These are phyloP conservation scores for Idaea biselata DNA, from an alignment of 2,888 invertebrate genomes.

Conservation along the genomic window DNA sequence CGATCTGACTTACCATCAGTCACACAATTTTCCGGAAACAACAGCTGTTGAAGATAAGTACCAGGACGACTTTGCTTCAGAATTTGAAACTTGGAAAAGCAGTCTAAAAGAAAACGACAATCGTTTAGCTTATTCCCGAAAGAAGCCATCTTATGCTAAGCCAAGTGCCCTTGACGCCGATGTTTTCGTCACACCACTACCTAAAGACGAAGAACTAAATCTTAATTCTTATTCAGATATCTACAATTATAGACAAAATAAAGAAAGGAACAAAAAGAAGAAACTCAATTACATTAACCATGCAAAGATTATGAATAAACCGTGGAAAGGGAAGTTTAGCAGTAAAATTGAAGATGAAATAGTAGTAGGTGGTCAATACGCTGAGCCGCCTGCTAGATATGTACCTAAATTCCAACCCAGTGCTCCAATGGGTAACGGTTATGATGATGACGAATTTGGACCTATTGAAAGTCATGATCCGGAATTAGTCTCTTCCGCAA, in stretches of 20 bases:
- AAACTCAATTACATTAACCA: conserved; percentile 33
- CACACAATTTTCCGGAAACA: conserved; percentile 31
- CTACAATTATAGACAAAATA: conserved; percentile 28
- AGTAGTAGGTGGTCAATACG: conserved; percentile 66
- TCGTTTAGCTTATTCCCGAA: conserved; percentile 38
- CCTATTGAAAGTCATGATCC: conserved; percentile 39
- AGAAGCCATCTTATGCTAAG: conserved; percentile 32
- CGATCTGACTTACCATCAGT: conserved; percentile 34
- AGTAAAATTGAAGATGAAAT: conserved; percentile 38
- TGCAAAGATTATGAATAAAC: conserved; percentile 36
- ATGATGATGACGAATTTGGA: conserved; percentile 41
- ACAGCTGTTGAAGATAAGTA: conserved; percentile 25
- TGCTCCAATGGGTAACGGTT: conserved; percentile 36
- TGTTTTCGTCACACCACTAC: conserved; percentile 27
- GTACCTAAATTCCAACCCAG: conserved; percentile 46
- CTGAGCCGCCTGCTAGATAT: conserved; percentile 66
- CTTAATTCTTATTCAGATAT: conserved; percentile 38
- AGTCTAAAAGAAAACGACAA: conserved; percentile 29
- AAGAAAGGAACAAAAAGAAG: conserved; percentile 20
- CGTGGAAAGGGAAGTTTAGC: conserved; percentile 38
- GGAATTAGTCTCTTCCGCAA: conserved; percentile 43
- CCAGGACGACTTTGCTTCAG: conserved; percentile 27
- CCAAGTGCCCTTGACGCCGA: conserved; percentile 28
- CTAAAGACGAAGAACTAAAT: conserved; percentile 33
- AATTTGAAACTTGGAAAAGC: conserved; percentile 38